Evolutionary conservation across 2,888 invertebrate species (phyloP).

Genomic region (Cryptocephalus primarius): DNA sequence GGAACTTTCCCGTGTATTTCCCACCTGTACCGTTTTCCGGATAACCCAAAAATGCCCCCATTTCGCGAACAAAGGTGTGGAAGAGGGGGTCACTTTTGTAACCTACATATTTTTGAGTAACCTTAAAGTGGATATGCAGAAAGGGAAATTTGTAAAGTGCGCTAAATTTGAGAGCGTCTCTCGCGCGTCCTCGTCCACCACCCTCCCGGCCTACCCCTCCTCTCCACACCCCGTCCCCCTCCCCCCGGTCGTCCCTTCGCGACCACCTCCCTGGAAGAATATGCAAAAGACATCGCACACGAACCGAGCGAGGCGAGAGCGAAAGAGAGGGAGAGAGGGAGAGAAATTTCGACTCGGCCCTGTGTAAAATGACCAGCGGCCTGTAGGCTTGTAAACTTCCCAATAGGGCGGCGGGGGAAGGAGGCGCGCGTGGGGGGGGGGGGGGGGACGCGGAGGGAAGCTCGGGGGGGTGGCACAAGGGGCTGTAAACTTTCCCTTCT

Average conservation of each 20-base stretch:
- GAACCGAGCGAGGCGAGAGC: no score
- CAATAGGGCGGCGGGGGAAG: conserved; percentile 23
- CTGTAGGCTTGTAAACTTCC: conserved; percentile 37
- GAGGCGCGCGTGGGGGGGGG: conserved; percentile 9
- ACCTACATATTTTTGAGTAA: no score
- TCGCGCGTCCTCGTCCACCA: background rate
- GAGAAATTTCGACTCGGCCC: conserved; percentile 28
- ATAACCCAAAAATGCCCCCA: no score
- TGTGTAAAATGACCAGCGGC: conserved; percentile 39
- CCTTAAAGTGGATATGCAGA: no score
- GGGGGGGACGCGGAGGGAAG: conserved; percentile 3
- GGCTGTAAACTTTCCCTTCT: conserved; percentile 40
- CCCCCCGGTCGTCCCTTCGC: conserved; percentile 1
- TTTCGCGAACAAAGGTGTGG: no score
- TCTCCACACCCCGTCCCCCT: background rate
- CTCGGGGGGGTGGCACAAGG: conserved; percentile 4
- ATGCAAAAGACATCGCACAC: conserved; percentile 29
- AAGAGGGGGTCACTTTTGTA: no score
- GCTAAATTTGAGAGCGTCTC: background rate
- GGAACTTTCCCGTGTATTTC: no score
- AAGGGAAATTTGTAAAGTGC: no score
- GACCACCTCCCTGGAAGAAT: conserved; percentile 15
- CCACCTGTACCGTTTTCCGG: no score
- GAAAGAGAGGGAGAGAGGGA: background rate
- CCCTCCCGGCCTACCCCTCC: background rate